A percentile compares a stretch with the other conserved stretches of the same genome.
Evolutionary conservation across 2,797 vertebrate genomes (phyloP).

Genomic region (Anomalospiza imberbis): DNA sequence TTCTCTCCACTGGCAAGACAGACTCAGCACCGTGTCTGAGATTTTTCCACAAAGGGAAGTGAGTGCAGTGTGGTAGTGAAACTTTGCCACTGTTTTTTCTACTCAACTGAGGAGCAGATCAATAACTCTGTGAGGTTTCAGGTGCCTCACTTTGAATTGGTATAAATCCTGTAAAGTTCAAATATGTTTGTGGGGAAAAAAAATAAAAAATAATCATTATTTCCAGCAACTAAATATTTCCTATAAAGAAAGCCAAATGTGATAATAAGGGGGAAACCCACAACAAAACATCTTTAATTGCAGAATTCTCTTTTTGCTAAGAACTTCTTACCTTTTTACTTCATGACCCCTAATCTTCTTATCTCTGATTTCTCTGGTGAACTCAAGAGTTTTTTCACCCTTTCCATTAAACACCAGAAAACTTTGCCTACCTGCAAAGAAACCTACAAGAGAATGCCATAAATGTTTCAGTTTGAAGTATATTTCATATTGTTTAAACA

Average conservation of each 20-base stretch:
- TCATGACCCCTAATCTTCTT: not conserved
- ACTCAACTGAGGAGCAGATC: not conserved
- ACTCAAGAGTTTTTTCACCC: not conserved
- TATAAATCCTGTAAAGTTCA: not conserved
- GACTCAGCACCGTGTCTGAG: not conserved
- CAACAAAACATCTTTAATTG: not conserved
- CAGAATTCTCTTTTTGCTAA: not conserved
- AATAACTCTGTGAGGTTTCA: not conserved
- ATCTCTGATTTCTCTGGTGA: not conserved
- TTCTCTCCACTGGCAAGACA: not conserved
- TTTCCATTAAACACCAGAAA: not conserved
- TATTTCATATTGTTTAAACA: not conserved
- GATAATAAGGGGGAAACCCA: not conserved
- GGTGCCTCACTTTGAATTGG: not conserved
- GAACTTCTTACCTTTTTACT: not conserved
- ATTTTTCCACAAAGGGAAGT: not conserved
- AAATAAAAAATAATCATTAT: not conserved
- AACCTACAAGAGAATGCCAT: not conserved
- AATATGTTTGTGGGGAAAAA: rapidly evolving
- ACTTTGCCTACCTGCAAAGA: not conserved
- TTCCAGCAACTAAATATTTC: not conserved
- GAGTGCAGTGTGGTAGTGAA: not conserved
- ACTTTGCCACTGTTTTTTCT: not conserved
- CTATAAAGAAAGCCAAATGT: not conserved
- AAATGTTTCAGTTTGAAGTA: not conserved